Evolutionary conservation across 2,888 invertebrate genomes (phyloP).

Genomic region (Balanococcus diminutus): DNA sequence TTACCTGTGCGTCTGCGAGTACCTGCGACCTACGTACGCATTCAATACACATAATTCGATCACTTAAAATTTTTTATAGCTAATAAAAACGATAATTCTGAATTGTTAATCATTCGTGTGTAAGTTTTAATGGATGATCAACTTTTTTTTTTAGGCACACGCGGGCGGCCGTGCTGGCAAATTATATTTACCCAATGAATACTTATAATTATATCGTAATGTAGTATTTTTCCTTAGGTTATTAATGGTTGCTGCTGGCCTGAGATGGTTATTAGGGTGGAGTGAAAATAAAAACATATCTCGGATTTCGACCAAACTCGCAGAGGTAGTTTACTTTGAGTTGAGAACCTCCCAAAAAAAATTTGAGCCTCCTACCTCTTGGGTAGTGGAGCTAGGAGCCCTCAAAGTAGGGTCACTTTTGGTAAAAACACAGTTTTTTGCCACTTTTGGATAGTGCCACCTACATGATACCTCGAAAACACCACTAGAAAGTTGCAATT

Average conservation of each 20-base stretch:
- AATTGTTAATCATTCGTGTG: not conserved
- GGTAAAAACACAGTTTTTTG: too few species aligned
- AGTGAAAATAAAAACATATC: too few species aligned
- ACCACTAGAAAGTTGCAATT: too few species aligned
- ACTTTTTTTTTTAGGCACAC: not conserved
- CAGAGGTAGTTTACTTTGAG: too few species aligned
- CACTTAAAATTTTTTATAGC: not conserved
- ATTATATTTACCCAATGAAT: slow-evolving; percentile 37
- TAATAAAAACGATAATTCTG: slow-evolving; percentile 12
- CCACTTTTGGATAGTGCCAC: too few species aligned
- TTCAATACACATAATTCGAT: not conserved
- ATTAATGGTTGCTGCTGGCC: not conserved
- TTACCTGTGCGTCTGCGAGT: not conserved
- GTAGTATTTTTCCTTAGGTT: too few species aligned
- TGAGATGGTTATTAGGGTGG: not conserved
- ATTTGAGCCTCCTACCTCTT: too few species aligned
- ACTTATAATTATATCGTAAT: slow-evolving; percentile 10
- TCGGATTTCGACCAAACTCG: too few species aligned
- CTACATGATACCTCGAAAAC: too few species aligned
- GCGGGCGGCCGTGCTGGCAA: not conserved
- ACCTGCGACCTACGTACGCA: not conserved
- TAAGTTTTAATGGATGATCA: slow-evolving; percentile 7
- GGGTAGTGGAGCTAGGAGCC: too few species aligned
- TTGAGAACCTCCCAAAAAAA: too few species aligned
- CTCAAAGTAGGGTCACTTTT: too few species aligned